Evolutionary conservation across 2,888 invertebrate genomes (phyloP).

Genomic region (Pteria penguin): DNA sequence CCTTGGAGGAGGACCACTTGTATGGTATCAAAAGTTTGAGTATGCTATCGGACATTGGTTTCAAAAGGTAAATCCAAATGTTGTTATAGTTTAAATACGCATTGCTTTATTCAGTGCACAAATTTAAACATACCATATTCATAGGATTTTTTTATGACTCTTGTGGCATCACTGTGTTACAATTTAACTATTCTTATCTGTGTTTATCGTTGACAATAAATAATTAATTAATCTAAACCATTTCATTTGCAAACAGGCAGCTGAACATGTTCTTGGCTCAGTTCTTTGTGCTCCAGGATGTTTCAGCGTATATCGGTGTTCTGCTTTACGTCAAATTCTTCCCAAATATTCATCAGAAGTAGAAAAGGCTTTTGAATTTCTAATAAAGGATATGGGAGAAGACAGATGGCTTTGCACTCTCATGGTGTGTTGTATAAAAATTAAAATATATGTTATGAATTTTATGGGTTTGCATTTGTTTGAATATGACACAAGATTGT

Average conservation of each 20-base stretch:
- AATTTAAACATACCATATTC: too few relatives aligned
- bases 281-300: constrained; percentile 77
- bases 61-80: constrained; percentile 67
- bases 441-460: background rate
- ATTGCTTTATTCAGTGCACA: too few relatives aligned
- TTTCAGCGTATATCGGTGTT: constrained; percentile 76
- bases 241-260: too few relatives aligned
- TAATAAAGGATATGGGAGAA: constrained; percentile 76
- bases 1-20: constrained; percentile 72
- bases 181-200: background rate
- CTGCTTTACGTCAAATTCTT: constrained; percentile 68
- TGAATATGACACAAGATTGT: too few relatives aligned
- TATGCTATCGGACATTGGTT: constrained; percentile 78
- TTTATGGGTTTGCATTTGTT: too few relatives aligned
- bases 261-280: constrained; percentile 75
- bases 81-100: too few relatives aligned
- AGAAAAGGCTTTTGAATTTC: constrained; percentile 68
- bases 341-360: constrained; percentile 68
- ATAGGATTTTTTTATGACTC: too few relatives aligned
- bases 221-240: too few relatives aligned
- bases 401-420: constrained; percentile 74
- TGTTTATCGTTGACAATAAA: too few relatives aligned
- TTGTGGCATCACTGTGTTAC: too few relatives aligned
- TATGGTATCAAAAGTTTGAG: constrained; percentile 77
- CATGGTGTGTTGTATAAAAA: constrained; percentile 54